phyloP scores from a whole-genome alignment of 2,113 vertebrate genomes.

The Aegotheles bennettii region DNA sequence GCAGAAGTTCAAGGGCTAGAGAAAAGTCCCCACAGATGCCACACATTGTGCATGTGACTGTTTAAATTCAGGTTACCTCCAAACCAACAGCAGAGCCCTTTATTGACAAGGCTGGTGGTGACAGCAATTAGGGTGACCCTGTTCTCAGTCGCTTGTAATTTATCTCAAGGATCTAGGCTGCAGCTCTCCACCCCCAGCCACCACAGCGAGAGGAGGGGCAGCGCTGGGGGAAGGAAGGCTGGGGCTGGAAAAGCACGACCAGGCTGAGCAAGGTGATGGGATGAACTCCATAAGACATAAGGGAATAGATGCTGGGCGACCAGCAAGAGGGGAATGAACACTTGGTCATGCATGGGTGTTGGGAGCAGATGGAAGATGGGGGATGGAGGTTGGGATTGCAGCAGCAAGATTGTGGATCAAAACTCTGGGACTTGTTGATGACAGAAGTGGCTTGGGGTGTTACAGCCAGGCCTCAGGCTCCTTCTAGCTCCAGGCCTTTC shows the following conservation, averaged over 20 bases:
- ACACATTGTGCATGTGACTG: not conserved
- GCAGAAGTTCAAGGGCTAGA: not conserved
- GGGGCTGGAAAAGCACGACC: not conserved
- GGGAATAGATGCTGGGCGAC: not conserved
- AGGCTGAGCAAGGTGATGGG: not conserved
- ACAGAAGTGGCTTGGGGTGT: not conserved
- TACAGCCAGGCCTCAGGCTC: not conserved
- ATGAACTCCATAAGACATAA: not conserved
- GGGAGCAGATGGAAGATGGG: not conserved
- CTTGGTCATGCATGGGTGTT: not conserved
- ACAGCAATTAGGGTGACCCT: not conserved
- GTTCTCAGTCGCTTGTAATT: not conserved
- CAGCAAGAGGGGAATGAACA: not conserved
- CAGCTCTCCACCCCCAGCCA: not conserved
- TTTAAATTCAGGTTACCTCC: not conserved
- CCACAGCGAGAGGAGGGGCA: accelerated
- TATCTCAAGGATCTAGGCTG: not conserved
- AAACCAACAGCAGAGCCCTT: not conserved
- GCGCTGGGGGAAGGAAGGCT: not conserved
- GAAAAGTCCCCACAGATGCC: not conserved
- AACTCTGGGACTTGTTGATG: not conserved
- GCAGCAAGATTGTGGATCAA: not conserved
- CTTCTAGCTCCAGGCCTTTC: not conserved
- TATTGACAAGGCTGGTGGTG: not conserved
- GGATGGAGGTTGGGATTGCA: not conserved